These are phyloP conservation scores for Chloroceryle inda DNA, from an alignment of 2,797 vertebrate genomes.

Conservation along the genomic window DNA sequence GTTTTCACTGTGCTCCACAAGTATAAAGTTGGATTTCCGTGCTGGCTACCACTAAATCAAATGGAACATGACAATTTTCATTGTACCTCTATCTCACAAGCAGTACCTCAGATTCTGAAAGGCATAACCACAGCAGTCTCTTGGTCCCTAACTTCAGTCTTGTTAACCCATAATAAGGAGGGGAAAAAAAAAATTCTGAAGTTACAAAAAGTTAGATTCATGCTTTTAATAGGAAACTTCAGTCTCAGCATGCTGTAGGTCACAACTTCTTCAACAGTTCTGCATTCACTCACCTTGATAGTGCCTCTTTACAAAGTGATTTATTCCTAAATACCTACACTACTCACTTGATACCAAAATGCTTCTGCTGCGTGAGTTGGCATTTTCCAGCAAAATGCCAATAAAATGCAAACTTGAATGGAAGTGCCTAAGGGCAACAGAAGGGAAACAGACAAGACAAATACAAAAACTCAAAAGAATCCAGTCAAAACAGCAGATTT, in stretches of 20 bases:
- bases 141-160: neutral
- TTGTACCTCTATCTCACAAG: neutral
- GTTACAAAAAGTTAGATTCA: neutral
- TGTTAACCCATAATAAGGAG: neutral
- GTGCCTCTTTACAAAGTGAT: neutral
- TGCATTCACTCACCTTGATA: neutral
- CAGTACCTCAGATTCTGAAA: neutral
- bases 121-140: neutral
- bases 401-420: neutral
- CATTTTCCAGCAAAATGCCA: neutral
- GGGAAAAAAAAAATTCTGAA: neutral
- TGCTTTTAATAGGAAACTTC: neutral
- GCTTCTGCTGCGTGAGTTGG: neutral
- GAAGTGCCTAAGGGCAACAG: neutral
- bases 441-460: neutral
- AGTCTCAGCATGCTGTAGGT: neutral
- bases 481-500: neutral
- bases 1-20: neutral
- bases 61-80: neutral
- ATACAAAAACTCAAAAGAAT: neutral
- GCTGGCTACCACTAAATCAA: neutral
- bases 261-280: neutral
- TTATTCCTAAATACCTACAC: neutral
- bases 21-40: neutral
- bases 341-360: neutral